Evolutionary conservation across 2,797 vertebrate species (phyloP), one percentile per base, ranked within the genome.

Genomic region (Pteropus rufus): DNA sequence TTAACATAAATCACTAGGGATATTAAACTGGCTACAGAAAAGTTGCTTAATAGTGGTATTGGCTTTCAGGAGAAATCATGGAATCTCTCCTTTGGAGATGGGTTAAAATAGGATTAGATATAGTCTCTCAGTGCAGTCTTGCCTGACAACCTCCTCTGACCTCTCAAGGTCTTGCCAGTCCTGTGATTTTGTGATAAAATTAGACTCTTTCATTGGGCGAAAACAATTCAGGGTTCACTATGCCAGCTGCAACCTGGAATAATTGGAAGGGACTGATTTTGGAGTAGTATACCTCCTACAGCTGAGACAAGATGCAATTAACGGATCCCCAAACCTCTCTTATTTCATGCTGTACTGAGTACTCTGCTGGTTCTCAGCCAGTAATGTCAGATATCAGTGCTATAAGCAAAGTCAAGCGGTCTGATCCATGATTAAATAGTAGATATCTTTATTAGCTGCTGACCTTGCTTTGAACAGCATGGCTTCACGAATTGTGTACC

Each of bases 301-400:
- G 95, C 95, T 93, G 83, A 97, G 96, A 97, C 92, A 97, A 98
- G 95, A 97, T 97, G 97, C 97, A 97, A 97, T 97, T 95, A 97
- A 91, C 97, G 97, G 96, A 95, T 97, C 93, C 89, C 93, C 89
- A 94, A 89, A 86, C 95, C 86, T 94, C 97, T 95, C 97, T 75
- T 94, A 93, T 95, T 97, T 96, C 94, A 95, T 95, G 89, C 92
- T 95, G 86, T 89, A 93, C 88, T 87, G 96, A 97, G 92, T 69
- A 92, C 58, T 96, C 64, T 72, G 79, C 83, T 97, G 97, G 93
- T 97, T 95, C 95, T 83, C 39, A 4, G 96, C 96, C 96, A 97
- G 75, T 95, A 95, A 97, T 79, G 95, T 75, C 92, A 91, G 77
- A 26, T 91, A 89, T 97, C 95, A 95, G 94, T 91, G 96, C 97